Base-by-base conservation (phyloP, 1,140 invertebrate genomes). In the Triops cancriformis region DNA sequence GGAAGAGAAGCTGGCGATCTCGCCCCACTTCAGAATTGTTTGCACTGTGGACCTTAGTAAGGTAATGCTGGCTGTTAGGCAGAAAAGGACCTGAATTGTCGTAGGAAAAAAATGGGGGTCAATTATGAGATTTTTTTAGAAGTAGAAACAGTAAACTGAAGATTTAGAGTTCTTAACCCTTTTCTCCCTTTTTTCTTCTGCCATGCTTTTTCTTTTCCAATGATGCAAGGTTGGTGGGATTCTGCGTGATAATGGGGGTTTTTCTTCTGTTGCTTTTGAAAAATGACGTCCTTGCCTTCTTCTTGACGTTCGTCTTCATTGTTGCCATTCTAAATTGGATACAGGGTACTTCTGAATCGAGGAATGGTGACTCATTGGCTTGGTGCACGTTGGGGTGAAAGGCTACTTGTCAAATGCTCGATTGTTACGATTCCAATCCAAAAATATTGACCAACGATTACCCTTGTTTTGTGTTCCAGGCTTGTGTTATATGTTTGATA, bases 391-490 rank as follows among this genome's bases (percentile, higher is more conserved):
- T 64, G 51, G 51, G 51, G 51, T n/a, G 23, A 64, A 64, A 64
- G 51, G 51, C 51, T 64, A 64, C n/a, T 64, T 64, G 14, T 64
- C 10, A 64, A 64, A 64, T 64, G 51, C 51, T 64, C 51, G 51
- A 64, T 23, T 64, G 11, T 37, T 64, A n/a, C 14, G 6, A 64
- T n/a, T 0, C 11, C 11, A n/a, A 64, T 64, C 11, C 51, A 18
- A 37, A n/a, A 18, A 64, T 64, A 64, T 64, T 64, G 51, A 64
- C 51, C 51, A 64, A 64, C 14, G 51, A 64, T 64, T 64, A 64
- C 51, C 51, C 51, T 64, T 64, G 51, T 64, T 64, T 64, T 64
- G 51, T 64, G 51, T 64, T 64, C 51, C 51, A 64, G 51, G 51
- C 51, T 64, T 64, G 51, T 64, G 51, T 64, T 64, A n/a, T 64